A percentile compares a stretch with the other conserved stretches of the same genome.
phyloP scores from a whole-genome alignment of 2,888 invertebrate genomes.

The Sthenelais limicola region DNA sequence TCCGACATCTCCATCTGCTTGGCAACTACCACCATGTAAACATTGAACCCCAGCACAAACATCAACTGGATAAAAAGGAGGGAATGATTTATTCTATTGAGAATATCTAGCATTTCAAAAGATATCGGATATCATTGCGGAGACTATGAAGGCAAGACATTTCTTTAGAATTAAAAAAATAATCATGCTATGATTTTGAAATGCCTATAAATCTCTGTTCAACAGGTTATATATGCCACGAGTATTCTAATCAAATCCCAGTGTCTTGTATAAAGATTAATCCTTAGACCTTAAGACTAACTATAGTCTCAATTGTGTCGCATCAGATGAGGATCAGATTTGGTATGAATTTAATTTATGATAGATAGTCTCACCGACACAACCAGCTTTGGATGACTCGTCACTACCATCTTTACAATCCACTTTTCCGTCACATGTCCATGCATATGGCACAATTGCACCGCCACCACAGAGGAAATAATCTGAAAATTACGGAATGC shows the following conservation, averaged over 20 bases:
- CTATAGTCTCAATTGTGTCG: neutral
- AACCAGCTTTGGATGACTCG: neutral
- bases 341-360: too few species aligned
- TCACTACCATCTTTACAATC: constrained; percentile 3
- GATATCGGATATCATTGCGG: too few species aligned
- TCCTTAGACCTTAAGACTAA: neutral
- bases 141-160: too few species aligned
- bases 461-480: neutral
- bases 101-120: neutral
- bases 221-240: too few species aligned
- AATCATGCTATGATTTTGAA: too few species aligned
- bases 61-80: neutral
- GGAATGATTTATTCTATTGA: neutral
- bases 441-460: neutral
- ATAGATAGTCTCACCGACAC: neutral
- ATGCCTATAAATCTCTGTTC: too few species aligned
- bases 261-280: too few species aligned
- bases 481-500: too few species aligned
- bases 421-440: neutral
- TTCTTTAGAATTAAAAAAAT: too few species aligned
- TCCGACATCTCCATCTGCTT: neutral
- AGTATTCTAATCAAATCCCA: too few species aligned
- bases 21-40: neutral
- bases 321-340: too few species aligned
- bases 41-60: neutral